Conservation (phyloP, 2,797 vertebrate species). For the Streptopelia turtur region DNA sequence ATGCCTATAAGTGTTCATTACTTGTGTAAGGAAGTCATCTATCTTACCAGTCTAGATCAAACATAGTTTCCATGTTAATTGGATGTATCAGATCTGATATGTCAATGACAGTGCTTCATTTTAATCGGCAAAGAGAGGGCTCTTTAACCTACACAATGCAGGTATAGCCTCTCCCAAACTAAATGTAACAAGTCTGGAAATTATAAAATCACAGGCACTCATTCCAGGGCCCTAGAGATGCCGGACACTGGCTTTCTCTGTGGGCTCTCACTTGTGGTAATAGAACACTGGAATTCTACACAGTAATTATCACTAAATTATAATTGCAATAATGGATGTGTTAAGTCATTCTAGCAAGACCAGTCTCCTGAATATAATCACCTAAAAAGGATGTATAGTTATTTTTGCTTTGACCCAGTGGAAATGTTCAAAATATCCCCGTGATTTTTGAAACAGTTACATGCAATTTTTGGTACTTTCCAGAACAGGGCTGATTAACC, state of each 20-base stretch:
- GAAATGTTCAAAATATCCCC: slow-evolving; percentile 65
- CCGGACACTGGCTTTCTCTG: slow-evolving; percentile 22
- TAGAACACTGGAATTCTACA: slow-evolving; percentile 56
- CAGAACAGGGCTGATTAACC: slow-evolving; percentile 72
- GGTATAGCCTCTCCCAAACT: slow-evolving; percentile 48
- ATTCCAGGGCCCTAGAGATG: slow-evolving; percentile 53
- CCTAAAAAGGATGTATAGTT: slow-evolving; percentile 69
- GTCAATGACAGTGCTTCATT: slow-evolving; percentile 58
- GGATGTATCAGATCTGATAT: slow-evolving; percentile 58
- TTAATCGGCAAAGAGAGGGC: slow-evolving; percentile 50
- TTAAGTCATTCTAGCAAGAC: slow-evolving; percentile 64
- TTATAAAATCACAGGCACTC: slow-evolving; percentile 65
- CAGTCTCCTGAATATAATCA: slow-evolving; percentile 69
- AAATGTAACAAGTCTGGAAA: slow-evolving; percentile 69
- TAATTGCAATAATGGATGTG: slow-evolving; percentile 71
- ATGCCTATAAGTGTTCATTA: slow-evolving; percentile 61
- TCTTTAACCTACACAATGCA: slow-evolving; percentile 55
- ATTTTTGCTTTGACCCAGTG: slow-evolving; percentile 67
- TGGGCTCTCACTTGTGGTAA: slow-evolving; percentile 53
- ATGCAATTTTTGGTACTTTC: slow-evolving; percentile 72
- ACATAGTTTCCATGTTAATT: slow-evolving; percentile 73
- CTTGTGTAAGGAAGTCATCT: slow-evolving; percentile 69
- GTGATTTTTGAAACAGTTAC: slow-evolving; percentile 57
- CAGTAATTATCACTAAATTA: slow-evolving; percentile 72
- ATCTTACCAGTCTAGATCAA: slow-evolving; percentile 58